These are phyloP conservation scores for Crypturellus undulatus DNA, from an alignment of 2,113 vertebrate species.

Conservation along the genomic window DNA sequence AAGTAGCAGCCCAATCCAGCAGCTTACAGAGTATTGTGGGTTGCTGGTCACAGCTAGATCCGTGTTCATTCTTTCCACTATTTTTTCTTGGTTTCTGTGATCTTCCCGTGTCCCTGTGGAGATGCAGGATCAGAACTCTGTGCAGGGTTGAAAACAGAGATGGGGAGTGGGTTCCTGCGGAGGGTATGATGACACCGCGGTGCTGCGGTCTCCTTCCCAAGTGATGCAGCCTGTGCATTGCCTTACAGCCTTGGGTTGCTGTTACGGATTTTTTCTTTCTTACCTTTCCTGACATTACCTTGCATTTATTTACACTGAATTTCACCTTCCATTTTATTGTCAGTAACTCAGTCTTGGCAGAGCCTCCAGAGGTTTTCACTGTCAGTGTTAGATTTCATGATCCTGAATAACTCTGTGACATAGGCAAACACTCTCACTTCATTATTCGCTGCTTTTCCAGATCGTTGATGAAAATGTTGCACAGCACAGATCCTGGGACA, in stretches of 20 bases:
- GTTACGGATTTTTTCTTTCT: not conserved
- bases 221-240: rapidly evolving
- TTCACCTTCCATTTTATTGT: constrained; percentile 57
- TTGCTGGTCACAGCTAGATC: not conserved
- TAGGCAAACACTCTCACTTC: constrained; percentile 63
- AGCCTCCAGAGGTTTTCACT: constrained; percentile 66
- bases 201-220: rapidly evolving
- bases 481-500: not conserved
- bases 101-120: not conserved
- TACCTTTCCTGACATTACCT: constrained; percentile 25
- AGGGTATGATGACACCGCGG: not conserved
- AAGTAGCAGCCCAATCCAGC: not conserved
- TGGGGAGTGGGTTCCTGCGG: rapidly evolving
- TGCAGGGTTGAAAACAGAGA: not conserved
- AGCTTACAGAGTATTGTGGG: rapidly evolving
- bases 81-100: not conserved
- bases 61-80: not conserved
- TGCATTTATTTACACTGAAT: constrained; percentile 56
- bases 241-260: not conserved
- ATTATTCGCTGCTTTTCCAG: constrained; percentile 40
- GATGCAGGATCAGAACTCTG: not conserved
- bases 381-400: constrained; percentile 64
- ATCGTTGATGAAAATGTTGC: not conserved
- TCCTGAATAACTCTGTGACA: constrained; percentile 65
- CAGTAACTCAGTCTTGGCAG: constrained; percentile 18